Conservation (phyloP, 2,113 vertebrate genomes). For the Lipotes vexillifer region DNA sequence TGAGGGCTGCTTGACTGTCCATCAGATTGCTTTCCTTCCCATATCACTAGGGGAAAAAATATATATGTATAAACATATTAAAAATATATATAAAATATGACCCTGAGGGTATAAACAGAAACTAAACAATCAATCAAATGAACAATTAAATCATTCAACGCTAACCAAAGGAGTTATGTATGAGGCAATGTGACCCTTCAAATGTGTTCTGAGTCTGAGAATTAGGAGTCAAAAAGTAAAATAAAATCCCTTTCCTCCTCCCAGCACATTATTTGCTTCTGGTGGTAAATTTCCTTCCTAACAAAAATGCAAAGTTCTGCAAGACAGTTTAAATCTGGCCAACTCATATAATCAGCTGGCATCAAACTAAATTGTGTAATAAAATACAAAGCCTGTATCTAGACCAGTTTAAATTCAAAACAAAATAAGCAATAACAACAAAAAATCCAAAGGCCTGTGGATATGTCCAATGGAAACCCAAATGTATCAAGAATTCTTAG, state of each 20-base stretch:
- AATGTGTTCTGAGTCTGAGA: neutral
- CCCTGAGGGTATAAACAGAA: neutral
- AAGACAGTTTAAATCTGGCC: neutral
- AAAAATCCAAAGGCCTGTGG: neutral
- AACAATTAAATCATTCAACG: neutral
- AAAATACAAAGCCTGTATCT: neutral
- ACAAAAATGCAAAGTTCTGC: conserved; percentile 16
- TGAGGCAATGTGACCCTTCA: neutral
- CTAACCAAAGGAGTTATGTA: neutral
- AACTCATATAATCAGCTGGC: neutral
- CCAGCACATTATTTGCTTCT: neutral
- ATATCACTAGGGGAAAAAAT: conserved; percentile 69
- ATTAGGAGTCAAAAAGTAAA: conserved; percentile 6
- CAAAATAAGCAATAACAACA: conserved; percentile 8
- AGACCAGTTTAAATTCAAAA: neutral
- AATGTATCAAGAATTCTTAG: neutral
- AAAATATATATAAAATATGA: neutral
- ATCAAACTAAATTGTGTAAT: neutral
- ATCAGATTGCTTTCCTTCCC: conserved; percentile 85
- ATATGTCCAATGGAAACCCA: neutral
- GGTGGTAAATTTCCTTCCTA: neutral
- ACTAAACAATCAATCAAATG: neutral
- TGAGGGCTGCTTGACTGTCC: conserved; percentile 80
- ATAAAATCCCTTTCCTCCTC: neutral
- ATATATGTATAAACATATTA: neutral